Conservation (phyloP, 2,797 vertebrate species). For the Diplodus puntazzo region DNA sequence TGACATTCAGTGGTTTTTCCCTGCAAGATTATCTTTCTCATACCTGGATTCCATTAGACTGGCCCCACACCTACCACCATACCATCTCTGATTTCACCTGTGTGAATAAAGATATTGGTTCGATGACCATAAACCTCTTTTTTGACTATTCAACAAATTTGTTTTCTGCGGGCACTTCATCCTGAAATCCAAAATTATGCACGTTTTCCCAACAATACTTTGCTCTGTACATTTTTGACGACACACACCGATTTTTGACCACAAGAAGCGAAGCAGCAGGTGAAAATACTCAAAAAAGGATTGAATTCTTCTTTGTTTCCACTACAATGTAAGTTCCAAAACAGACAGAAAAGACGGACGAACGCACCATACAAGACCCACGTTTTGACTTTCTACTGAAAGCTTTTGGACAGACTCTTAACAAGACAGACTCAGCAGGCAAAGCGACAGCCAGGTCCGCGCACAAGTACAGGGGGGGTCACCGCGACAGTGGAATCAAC, state of each 20-base stretch:
- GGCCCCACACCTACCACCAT: neutral
- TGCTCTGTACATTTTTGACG: conserved; percentile 28
- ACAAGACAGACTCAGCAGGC: conserved; percentile 49
- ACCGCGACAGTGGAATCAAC: conserved; percentile 53
- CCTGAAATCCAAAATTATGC: conserved; percentile 28
- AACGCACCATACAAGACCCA: conserved; percentile 26
- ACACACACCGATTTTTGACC: conserved; percentile 44
- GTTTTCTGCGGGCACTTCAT: conserved; percentile 32
- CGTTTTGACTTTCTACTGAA: conserved; percentile 34
- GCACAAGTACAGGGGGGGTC: conserved; percentile 43
- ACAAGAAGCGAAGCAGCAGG: conserved; percentile 55
- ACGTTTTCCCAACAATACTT: conserved; percentile 27
- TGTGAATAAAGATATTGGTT: conserved; percentile 27
- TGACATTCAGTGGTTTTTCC: conserved; percentile 48
- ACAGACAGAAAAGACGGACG: conserved; percentile 24
- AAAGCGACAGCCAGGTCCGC: conserved; percentile 44
- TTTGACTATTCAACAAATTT: conserved; percentile 12
- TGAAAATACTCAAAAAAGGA: conserved; percentile 41
- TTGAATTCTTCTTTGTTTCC: conserved; percentile 31
- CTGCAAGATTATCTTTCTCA: conserved; percentile 31
- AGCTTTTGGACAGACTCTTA: conserved; percentile 37
- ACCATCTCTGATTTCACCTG: conserved; percentile 15
- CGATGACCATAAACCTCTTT: conserved; percentile 7
- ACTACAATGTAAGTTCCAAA: conserved; percentile 29
- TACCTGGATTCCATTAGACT: neutral